These are phyloP conservation scores for Muricea muricata DNA, from an alignment of 92 coral and sea anemone genomes.

Conservation along the genomic window DNA sequence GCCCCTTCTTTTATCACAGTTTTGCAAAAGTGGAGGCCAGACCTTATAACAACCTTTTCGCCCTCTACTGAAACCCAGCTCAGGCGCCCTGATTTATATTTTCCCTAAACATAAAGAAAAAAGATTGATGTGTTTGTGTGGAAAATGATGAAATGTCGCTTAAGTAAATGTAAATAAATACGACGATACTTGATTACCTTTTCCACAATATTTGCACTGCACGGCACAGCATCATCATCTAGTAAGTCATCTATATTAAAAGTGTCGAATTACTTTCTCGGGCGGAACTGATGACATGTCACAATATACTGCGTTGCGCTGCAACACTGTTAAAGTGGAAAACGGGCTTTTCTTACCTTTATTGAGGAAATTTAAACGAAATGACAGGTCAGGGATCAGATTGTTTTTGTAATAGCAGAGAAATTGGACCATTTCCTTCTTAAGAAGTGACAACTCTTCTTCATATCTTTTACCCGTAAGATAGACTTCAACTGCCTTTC, in stretches of 20 bases:
- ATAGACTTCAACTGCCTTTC: conserved; percentile 17
- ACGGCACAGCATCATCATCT: background rate
- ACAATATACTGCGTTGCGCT: background rate
- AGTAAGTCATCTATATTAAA: background rate
- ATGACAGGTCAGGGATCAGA: background rate
- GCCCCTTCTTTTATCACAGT: conserved; percentile 16
- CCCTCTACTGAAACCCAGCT: conserved; percentile 16
- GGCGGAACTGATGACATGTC: too few relatives aligned
- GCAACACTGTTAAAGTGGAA: background rate
- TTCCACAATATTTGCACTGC: background rate
- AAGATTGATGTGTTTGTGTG: too few relatives aligned
- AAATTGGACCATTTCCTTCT: conserved; percentile 28
- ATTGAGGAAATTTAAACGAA: conserved; percentile 3
- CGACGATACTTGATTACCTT: background rate
- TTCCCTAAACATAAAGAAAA: conserved; percentile 27
- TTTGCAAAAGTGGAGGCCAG: conserved; percentile 31
- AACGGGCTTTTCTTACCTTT: too few relatives aligned
- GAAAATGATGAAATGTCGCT: too few relatives aligned
- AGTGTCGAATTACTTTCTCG: background rate
- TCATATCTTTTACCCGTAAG: conserved; percentile 28
- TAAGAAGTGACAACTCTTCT: conserved; percentile 23
- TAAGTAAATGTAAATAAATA: too few relatives aligned
- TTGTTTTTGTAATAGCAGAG: conserved; percentile 30
- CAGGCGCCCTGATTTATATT: background rate
- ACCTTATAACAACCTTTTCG: conserved; percentile 13